phyloP scores from a whole-genome alignment of 2,113 vertebrate genomes.

The Passer montanus region DNA sequence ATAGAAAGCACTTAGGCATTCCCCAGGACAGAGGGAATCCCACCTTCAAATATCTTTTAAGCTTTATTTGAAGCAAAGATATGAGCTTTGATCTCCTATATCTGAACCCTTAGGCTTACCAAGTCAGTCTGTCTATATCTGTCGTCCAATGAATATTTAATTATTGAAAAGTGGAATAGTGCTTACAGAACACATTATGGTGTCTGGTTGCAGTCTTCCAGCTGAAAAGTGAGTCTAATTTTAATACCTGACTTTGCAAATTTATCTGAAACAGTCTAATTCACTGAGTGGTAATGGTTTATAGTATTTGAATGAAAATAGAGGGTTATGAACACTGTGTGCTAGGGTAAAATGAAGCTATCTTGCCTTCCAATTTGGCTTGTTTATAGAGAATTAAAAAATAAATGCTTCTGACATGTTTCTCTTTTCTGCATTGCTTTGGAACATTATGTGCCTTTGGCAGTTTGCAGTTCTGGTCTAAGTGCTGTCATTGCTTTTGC shows the following conservation, averaged over 20 bases:
- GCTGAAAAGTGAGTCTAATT: not conserved
- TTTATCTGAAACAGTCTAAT: not conserved
- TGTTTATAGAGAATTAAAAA: slow-evolving; percentile 14
- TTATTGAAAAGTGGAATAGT: slow-evolving; percentile 4
- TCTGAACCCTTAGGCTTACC: not conserved
- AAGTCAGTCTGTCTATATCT: not conserved
- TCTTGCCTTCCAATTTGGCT: slow-evolving; percentile 2
- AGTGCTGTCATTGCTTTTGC: slow-evolving; percentile 10
- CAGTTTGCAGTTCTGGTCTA: slow-evolving; percentile 31
- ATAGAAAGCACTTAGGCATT: not conserved
- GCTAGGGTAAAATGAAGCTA: not conserved
- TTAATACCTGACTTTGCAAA: not conserved
- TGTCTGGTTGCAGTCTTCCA: not conserved
- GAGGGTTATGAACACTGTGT: not conserved
- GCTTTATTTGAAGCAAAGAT: not conserved
- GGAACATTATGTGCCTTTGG: slow-evolving; percentile 57
- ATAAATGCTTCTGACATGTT: slow-evolving; percentile 48
- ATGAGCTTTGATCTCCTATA: not conserved
- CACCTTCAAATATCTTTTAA: not conserved
- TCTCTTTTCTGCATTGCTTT: slow-evolving; percentile 1
- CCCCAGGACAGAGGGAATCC: not conserved
- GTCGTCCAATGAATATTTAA: slow-evolving; percentile 16
- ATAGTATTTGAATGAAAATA: not conserved
- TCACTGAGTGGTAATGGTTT: not conserved
- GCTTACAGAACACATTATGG: not conserved